These are phyloP conservation scores for Pseudomyrmex cubaensis DNA, from an alignment of 1,140 invertebrate genomes.

Conservation along the genomic window DNA sequence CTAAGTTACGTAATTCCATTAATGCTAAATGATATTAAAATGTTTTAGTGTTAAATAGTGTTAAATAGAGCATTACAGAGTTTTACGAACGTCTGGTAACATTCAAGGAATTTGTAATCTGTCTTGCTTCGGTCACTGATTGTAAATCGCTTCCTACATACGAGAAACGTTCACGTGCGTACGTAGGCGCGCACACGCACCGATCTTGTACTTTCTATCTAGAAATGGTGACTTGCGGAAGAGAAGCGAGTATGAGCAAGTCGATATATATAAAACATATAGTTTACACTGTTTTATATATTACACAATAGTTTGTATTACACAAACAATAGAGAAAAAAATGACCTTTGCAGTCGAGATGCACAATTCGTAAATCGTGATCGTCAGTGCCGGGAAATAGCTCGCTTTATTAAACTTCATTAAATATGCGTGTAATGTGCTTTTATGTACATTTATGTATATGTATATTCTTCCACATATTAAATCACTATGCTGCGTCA, in stretches of 20 bases:
- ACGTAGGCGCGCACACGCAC: slow-evolving; percentile 51
- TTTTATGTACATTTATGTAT: background rate
- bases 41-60: background rate
- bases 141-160: slow-evolving; percentile 62
- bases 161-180: slow-evolving; percentile 36
- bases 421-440: background rate
- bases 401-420: slow-evolving; percentile 4
- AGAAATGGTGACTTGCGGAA: slow-evolving; percentile 30
- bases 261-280: background rate
- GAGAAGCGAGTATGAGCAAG: background rate
- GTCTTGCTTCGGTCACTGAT: slow-evolving; percentile 61
- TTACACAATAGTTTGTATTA: background rate
- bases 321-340: background rate
- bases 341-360: background rate
- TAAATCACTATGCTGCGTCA: slow-evolving; percentile 26
- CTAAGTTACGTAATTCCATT: background rate
- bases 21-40: background rate
- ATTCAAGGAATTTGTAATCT: slow-evolving; percentile 38
- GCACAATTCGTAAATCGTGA: slow-evolving; percentile 4
- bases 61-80: slow-evolving; percentile 27
- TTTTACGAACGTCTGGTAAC: slow-evolving; percentile 3
- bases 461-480: slow-evolving; percentile 25
- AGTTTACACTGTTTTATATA: no score
- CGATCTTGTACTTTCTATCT: slow-evolving; percentile 41
- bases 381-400: background rate